Evolutionary conservation across 2,113 vertebrate genomes (phyloP).

Genomic region (Proteles cristata): DNA sequence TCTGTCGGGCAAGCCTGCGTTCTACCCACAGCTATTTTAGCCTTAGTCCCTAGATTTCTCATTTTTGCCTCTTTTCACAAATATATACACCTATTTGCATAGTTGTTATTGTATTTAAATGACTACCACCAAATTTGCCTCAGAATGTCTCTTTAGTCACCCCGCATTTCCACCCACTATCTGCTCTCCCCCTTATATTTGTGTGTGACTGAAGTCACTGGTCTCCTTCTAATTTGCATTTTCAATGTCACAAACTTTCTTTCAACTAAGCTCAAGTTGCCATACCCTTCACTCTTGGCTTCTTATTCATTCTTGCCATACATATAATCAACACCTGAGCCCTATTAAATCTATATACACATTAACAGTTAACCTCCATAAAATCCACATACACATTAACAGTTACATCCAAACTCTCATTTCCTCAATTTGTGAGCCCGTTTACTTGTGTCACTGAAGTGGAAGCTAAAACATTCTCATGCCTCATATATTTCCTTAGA

Average conservation of each 20-base stretch:
- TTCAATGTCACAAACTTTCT: not conserved
- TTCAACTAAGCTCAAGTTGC: not conserved
- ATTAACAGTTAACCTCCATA: not conserved
- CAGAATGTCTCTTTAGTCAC: not conserved
- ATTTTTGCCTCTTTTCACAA: not conserved
- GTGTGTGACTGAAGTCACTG: not conserved
- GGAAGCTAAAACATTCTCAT: not conserved
- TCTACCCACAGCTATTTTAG: not conserved
- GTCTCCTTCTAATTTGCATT: not conserved
- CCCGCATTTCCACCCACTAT: not conserved
- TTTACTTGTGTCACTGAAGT: not conserved
- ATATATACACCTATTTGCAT: not conserved
- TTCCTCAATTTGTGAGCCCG: not conserved
- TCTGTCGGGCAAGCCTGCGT: not conserved
- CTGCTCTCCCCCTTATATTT: not conserved
- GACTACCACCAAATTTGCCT: not conserved
- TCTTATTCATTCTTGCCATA: not conserved
- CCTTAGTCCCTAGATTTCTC: not conserved
- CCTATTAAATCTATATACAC: not conserved
- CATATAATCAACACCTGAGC: not conserved
- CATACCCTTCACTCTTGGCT: not conserved
- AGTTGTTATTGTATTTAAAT: not conserved
- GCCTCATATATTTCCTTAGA: not conserved
- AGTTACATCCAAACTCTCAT: not conserved
- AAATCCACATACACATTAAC: not conserved